Evolutionary conservation across 2,888 invertebrate species (phyloP).

Genomic region (Morpho helenor): DNA sequence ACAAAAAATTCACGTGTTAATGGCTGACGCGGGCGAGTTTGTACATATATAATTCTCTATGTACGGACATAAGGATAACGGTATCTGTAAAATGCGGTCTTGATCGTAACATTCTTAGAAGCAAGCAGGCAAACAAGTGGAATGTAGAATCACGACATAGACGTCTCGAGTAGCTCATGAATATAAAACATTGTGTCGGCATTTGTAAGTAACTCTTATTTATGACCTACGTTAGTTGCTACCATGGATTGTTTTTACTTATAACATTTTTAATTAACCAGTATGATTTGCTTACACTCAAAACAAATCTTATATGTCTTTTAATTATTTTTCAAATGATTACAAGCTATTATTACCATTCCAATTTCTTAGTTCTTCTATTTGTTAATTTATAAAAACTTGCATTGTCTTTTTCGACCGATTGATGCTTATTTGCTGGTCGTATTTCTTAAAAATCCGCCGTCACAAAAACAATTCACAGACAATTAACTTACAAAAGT

Average conservation of each 20-base stretch:
- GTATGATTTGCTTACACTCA: too few species aligned
- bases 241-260: background rate
- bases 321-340: too few species aligned
- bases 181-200: constrained; percentile 48
- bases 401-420: too few species aligned
- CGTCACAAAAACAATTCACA: too few species aligned
- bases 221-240: constrained; percentile 12
- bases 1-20: constrained; percentile 2
- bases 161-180: constrained; percentile 50
- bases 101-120: constrained; percentile 50
- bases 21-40: background rate
- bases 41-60: constrained; percentile 9
- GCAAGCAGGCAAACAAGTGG: constrained; percentile 39
- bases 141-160: constrained; percentile 61
- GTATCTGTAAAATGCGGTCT: constrained; percentile 25
- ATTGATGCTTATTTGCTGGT: too few species aligned
- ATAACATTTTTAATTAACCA: too few species aligned
- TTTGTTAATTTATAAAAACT: too few species aligned
- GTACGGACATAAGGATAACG: constrained; percentile 30
- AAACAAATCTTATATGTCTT: too few species aligned
- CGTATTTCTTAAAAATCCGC: too few species aligned
- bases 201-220: constrained; percentile 17
- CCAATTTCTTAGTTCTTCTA: too few species aligned
- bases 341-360: too few species aligned
- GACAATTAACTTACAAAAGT: too few species aligned